Evolutionary conservation across 2,113 vertebrate genomes (phyloP), one percentile per base, ranked within the genome.

Genomic region (Rhinolophus sinicus): DNA sequence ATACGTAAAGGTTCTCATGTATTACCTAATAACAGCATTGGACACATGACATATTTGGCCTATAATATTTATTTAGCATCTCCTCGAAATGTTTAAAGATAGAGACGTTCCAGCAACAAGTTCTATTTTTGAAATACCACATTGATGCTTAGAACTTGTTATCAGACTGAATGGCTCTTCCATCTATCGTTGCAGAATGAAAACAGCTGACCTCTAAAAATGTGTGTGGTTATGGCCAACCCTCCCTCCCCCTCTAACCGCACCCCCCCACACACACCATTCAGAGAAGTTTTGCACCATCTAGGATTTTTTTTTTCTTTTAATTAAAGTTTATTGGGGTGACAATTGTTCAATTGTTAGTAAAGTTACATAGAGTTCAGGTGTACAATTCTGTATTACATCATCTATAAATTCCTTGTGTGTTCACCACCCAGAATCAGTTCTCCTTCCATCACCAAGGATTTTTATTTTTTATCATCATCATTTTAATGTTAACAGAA

Each of bases 51-150:
- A 88, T 70, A 92, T 22, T 75, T 89, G 91, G 89, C 84, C 95
- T 18, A 77, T 19, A 62, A 54, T 70, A 70, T 96, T 97, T 97
- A 93, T 87, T 96, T 88, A 87, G 54, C 81, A 90, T 95, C 86
- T 65, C 40, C 75, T 98, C 84, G 86, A 96, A 73, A 16, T 93
- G 85, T 94, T 98, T 94, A 95, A 38, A 86, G 47, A 94, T 33
- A 73, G 93, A 95, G 90, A 92, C 95, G 85, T 98, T 98, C 96
- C 78, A 84, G 72, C 84, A 95, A 90, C 56, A 84, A 97, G 93
- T 96, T 90, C 73, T 97, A 69, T 97, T 98, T 98, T 93, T 95
- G 70, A 97, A 98, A 97, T 96, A 93, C 47, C 91, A 93, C 82
- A 72, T 22, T 77, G 65, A 95, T 96, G 77, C 90, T 91, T 85